Evolutionary conservation across 2,888 invertebrate genomes (phyloP).

Genomic region (Lasioglossum malachurum): DNA sequence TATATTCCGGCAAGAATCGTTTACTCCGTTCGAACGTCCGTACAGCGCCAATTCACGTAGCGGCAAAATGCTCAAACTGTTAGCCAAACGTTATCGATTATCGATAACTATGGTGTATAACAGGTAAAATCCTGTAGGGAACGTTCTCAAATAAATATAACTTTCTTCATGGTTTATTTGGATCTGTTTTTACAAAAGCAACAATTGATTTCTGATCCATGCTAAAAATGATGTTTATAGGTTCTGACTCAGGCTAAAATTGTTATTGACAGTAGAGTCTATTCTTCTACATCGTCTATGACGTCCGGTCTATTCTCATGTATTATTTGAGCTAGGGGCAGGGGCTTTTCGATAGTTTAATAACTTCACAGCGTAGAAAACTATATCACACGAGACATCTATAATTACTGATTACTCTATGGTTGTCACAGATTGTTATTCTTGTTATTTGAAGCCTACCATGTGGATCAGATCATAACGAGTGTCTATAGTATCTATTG

Average conservation of each 20-base stretch:
- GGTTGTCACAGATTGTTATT: too few species aligned
- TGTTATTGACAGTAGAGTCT: background rate
- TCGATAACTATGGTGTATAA: background rate
- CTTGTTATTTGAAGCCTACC: background rate
- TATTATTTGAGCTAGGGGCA: background rate
- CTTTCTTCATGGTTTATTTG: too few species aligned
- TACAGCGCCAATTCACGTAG: background rate
- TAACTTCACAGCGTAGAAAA: background rate
- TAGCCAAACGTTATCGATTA: background rate
- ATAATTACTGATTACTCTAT: background rate
- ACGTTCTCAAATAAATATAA: too few species aligned
- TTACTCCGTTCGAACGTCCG: background rate
- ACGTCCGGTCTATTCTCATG: background rate
- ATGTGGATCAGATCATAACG: background rate
- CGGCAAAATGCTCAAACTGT: background rate
- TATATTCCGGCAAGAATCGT: background rate
- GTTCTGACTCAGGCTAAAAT: too few species aligned
- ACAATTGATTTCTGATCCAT: too few species aligned
- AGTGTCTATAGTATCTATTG: background rate
- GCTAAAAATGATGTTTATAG: too few species aligned
- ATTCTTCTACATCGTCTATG: background rate
- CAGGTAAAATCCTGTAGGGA: background rate
- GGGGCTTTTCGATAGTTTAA: background rate
- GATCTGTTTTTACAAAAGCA: too few species aligned
- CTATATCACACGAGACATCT: background rate